Evolutionary conservation across 2,888 invertebrate species (phyloP), one percentile per base, ranked within the genome.

Genomic region (Homarus gammarus): DNA sequence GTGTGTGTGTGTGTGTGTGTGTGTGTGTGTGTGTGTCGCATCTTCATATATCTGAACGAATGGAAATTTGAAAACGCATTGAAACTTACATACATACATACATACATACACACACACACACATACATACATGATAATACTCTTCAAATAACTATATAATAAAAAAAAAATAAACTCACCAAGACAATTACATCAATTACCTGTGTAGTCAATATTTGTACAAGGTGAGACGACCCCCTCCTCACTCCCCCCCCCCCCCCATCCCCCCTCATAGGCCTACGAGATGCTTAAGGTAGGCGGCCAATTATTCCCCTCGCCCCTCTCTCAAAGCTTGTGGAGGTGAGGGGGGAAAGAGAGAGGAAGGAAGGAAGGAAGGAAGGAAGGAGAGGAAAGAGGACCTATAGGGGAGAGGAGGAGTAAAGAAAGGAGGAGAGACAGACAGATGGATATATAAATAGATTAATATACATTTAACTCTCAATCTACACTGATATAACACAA

Each of bases 281-380:
- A n/a, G n/a, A n/a, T n/a, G n/a, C n/a, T n/a, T n/a, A n/a, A n/a
- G 70, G 33, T 33, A 56, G 70, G 70, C 36, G 70, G 70, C 36
- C 33, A 70, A 27, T 33, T 36, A 5, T 1, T 2, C 56, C 33
- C 12, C 36, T 27, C 36, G 12, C 56, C 18, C 70, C 18, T n/a
- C n/a, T n/a, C n/a, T n/a, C n/a, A n/a, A n/a, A n/a, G 75, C 2
- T 44, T 10, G 22, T 38, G 40, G 10, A 18, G 40, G 22, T 2
- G 51, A 78, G 77, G 44, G 2, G 38, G 31, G 61, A 31, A n/a
- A 22, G 36, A 61, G 33, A 51, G 79, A 78, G 44, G n/a, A 31
- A 78, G 38, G 6, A 36, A 56, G n/a, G 31, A 61, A 31, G 38
- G 31, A n/a, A n/a, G n/a, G n/a, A 56, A 18, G 27, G 31, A 36